Base-by-base conservation (phyloP, 2,113 vertebrate species). In the Oenanthe oenanthe region DNA sequence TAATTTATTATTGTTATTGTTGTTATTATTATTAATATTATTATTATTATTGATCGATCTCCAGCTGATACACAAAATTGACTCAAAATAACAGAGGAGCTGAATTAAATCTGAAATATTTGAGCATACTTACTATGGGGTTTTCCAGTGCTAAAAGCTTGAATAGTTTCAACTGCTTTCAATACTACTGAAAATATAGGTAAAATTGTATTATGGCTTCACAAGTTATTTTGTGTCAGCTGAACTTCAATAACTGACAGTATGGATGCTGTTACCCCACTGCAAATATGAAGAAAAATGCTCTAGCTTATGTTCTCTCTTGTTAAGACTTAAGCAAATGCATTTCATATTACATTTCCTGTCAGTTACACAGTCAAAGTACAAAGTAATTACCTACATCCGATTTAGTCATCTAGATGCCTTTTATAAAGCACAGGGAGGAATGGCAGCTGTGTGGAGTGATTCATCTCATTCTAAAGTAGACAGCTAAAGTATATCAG, bases 311-410 rank as follows among this genome's bases (percentile, higher is more conserved):
- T 80, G 68, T 92, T 51, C 43, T 90, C 42, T 85, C 72, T 77
- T 93, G 82, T 90, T 94, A 95, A 92, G 82, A 90, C 83, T 88
- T 93, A 94, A 94, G 85, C 83, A 93, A 97, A 97, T 94, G 91
- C 65, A 90, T 88, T 95, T 88, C 85, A 36, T 92, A 92, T 90
- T 93, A 93, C 75, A 86, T 95, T 96, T 96, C 72, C 85, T 96
- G 85, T 90, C 92, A 94, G 88, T 92, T 94, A 77, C 51, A 80
- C 68, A 92, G 83, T 67, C 78, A 84, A 90, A 95, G 85, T 82
- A 94, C 88, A 93, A 94, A 95, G 92, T 96, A 94, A 96, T 96
- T 96, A 94, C 92, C 87, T 93, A 93, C 75, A 95, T 95, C 95
- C 21, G 75, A 96, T 96, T 86, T 92, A 97, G 92, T 97, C 67